Evolutionary conservation across 2,797 vertebrate species (phyloP).

Genomic region (Cyclura pinguis): DNA sequence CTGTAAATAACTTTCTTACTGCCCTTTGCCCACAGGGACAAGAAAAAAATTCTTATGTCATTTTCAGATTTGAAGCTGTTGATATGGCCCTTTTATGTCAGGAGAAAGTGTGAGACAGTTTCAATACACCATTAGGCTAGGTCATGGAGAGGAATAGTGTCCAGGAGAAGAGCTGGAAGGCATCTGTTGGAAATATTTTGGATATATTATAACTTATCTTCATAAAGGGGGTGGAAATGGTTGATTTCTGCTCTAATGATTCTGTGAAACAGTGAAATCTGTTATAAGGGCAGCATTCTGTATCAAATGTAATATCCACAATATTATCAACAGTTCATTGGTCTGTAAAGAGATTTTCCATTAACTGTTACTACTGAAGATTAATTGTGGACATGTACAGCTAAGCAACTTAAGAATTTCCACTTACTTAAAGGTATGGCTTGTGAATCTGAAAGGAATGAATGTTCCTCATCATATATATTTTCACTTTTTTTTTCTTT

Average conservation of each 20-base stretch:
- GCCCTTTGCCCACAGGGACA: neutral
- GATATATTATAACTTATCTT: constrained; percentile 24
- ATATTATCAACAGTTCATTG: constrained; percentile 50
- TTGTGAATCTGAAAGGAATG: constrained; percentile 18
- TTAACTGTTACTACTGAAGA: constrained; percentile 47
- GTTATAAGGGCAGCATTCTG: constrained; percentile 43
- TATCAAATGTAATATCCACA: constrained; percentile 48
- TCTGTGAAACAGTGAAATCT: constrained; percentile 43
- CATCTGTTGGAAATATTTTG: constrained; percentile 9
- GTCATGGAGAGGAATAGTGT: neutral
- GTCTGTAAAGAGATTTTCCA: constrained; percentile 49
- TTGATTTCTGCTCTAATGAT: constrained; percentile 37
- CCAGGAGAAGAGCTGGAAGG: neutral
- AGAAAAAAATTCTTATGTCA: neutral
- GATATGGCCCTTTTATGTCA: too few species aligned
- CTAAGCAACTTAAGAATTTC: constrained; percentile 34
- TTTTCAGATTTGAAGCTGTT: neutral
- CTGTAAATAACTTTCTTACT: neutral
- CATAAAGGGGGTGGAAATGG: constrained; percentile 18
- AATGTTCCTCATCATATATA: neutral
- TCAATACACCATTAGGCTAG: neutral
- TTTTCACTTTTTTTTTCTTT: neutral
- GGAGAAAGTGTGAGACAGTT: neutral
- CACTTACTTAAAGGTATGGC: constrained; percentile 13
- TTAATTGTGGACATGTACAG: constrained; percentile 45